phyloP scores from a whole-genome alignment of 2,797 vertebrate species.

The Hyperoplus lanceolatus region DNA sequence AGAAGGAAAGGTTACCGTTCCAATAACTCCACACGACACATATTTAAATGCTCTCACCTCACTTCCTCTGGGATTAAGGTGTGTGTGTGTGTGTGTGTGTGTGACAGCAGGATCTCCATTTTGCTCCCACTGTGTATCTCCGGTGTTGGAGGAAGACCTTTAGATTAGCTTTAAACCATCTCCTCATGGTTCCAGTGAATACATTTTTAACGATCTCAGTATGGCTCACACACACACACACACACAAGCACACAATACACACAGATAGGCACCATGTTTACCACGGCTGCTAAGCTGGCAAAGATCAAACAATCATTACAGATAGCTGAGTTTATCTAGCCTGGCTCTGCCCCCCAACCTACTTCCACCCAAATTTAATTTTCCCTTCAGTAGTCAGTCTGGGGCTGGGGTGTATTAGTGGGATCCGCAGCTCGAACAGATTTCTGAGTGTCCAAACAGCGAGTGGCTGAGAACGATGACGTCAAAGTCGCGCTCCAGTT shows the following conservation, averaged over 20 bases:
- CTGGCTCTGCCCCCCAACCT: too few relatives aligned
- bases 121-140: slow-evolving; percentile 65
- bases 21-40: slow-evolving; percentile 55
- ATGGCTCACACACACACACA: slow-evolving; percentile 7
- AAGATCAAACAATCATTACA: slow-evolving; percentile 9
- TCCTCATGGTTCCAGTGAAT: slow-evolving; percentile 49
- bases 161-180: slow-evolving; percentile 65
- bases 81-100: background rate
- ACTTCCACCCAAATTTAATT: too few relatives aligned
- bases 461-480: too few relatives aligned
- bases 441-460: too few relatives aligned
- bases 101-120: slow-evolving; percentile 67
- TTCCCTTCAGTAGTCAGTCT: too few relatives aligned
- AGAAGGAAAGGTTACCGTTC: slow-evolving; percentile 43
- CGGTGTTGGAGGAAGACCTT: slow-evolving; percentile 75
- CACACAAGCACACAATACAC: slow-evolving; percentile 8
- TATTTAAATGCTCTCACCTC: slow-evolving; percentile 51
- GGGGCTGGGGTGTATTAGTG: too few relatives aligned
- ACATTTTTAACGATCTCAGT: slow-evolving; percentile 68
- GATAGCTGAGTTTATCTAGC: background rate
- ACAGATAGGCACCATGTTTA: background rate
- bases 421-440: too few relatives aligned
- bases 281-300: background rate
- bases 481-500: too few relatives aligned
- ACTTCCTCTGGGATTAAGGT: slow-evolving; percentile 37